Conservation (phyloP, 1,140 invertebrate genomes). For the Hypsibius dujardini region DNA sequence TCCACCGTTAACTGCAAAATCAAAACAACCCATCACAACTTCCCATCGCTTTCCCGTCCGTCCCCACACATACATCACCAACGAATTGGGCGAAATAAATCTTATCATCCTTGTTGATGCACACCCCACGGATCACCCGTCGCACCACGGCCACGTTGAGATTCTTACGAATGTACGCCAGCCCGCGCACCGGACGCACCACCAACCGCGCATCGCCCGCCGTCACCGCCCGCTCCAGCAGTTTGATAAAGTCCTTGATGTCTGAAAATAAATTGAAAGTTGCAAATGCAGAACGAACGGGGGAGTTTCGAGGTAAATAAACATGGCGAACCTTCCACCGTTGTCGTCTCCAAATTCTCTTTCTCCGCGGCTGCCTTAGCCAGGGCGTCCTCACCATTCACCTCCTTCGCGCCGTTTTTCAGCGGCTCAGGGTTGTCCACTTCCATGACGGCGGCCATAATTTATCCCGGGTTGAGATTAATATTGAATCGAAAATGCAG, state of each 20-base stretch:
- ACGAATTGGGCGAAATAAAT: neutral
- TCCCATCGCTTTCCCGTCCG: no score
- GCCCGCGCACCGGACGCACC: conserved; percentile 60
- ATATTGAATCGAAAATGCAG: no score
- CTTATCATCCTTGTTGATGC: conserved; percentile 20
- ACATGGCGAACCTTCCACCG: neutral
- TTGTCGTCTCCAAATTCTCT: neutral
- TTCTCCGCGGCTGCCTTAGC: neutral
- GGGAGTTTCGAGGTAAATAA: neutral
- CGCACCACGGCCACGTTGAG: conserved; percentile 64
- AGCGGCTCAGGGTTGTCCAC: no score
- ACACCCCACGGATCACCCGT: conserved; percentile 57
- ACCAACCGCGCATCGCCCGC: conserved; percentile 86
- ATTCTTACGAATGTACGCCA: conserved; percentile 70
- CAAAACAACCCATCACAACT: no score
- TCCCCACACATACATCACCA: neutral
- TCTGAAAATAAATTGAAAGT: conserved; percentile 39
- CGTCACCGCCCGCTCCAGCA: conserved; percentile 81
- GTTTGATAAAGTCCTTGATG: conserved; percentile 72
- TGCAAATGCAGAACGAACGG: neutral
- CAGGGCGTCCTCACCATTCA: no score
- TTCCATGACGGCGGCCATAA: no score
- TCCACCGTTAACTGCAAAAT: neutral
- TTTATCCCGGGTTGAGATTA: no score
- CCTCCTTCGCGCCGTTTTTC: no score